These are phyloP conservation scores for Cylloceria caligata DNA, from an alignment of 2,888 invertebrate species.

Conservation along the genomic window DNA sequence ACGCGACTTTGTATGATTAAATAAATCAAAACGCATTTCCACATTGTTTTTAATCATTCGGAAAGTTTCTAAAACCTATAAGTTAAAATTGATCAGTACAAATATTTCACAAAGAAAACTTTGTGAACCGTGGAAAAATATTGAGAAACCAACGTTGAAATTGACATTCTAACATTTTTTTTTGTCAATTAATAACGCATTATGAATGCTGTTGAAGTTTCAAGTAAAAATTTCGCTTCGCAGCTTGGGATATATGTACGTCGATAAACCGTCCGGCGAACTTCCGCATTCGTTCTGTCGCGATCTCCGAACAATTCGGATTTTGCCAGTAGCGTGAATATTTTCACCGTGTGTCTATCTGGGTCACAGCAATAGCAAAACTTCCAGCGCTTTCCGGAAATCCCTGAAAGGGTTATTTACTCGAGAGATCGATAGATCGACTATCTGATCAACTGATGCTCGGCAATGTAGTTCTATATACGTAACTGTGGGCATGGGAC, in stretches of 20 bases:
- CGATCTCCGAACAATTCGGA: neutral
- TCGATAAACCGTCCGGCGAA: neutral
- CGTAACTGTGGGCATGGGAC: neutral
- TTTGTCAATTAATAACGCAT: neutral
- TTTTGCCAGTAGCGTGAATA: neutral
- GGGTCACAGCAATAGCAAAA: constrained; percentile 46
- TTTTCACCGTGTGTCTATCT: constrained; percentile 38
- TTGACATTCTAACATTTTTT: neutral
- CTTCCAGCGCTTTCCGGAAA: constrained; percentile 10
- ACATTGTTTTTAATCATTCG: too few relatives aligned
- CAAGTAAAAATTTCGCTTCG: neutral
- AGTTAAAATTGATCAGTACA: too few relatives aligned
- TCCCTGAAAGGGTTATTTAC: constrained; percentile 42
- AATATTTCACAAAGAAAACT: too few relatives aligned
- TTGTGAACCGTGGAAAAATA: neutral
- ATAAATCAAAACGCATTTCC: too few relatives aligned
- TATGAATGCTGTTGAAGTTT: neutral
- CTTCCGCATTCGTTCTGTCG: constrained; percentile 17
- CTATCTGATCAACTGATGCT: constrained; percentile 18
- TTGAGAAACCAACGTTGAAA: neutral
- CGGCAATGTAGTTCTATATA: neutral
- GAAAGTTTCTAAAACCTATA: too few relatives aligned
- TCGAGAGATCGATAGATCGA: constrained; percentile 38
- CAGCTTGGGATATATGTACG: too few relatives aligned
- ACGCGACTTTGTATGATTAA: too few relatives aligned